phyloP scores from a whole-genome alignment of 2,888 invertebrate genomes.

The Mimas tiliae region DNA sequence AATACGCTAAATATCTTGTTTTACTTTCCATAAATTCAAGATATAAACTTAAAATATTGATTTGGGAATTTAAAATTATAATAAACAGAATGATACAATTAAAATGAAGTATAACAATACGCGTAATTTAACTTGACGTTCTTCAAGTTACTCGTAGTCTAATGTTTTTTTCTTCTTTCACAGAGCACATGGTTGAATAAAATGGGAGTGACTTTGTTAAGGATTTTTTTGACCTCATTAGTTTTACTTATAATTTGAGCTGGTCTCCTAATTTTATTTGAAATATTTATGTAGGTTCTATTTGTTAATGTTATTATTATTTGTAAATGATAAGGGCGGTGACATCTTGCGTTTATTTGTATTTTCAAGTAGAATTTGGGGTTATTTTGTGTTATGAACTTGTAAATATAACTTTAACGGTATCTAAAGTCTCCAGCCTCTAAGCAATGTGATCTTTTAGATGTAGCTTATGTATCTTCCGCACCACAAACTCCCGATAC shows the following conservation, averaged over 20 bases:
- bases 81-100: background rate
- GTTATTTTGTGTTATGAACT: constrained; percentile 33
- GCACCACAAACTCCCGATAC: background rate
- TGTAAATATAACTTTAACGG: constrained; percentile 35
- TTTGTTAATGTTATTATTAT: background rate
- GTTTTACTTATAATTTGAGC: constrained; percentile 45
- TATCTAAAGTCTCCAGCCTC: constrained; percentile 62
- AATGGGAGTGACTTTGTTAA: constrained; percentile 35
- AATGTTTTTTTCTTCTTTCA: constrained; percentile 40
- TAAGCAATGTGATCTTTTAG: constrained; percentile 81
- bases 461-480: constrained; percentile 38
- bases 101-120: background rate
- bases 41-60: no score
- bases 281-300: background rate
- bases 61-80: no score
- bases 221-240: constrained; percentile 40
- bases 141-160: no score
- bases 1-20: no score
- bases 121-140: background rate
- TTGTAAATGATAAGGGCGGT: background rate
- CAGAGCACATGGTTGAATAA: constrained; percentile 82
- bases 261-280: constrained; percentile 43
- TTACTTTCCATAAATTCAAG: no score
- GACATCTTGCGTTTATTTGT: background rate
- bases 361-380: constrained; percentile 26